phyloP scores from a whole-genome alignment of 2,113 vertebrate genomes.

The Tachycineta bicolor region DNA sequence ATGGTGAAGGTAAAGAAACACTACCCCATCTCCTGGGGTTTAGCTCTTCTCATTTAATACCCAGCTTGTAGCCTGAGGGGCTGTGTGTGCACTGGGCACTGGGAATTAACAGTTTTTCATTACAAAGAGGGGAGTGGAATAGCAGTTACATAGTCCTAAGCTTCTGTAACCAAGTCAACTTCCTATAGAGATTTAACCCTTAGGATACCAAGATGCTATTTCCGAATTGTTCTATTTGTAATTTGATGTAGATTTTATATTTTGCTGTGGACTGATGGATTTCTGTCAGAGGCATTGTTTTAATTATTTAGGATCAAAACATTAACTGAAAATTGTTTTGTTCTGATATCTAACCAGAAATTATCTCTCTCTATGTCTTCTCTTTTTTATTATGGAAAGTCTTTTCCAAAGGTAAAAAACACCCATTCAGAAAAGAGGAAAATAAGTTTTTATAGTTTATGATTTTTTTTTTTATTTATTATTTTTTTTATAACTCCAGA shows the following conservation, averaged over 20 bases:
- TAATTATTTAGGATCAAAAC: not conserved
- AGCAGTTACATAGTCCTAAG: not conserved
- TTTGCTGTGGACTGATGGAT: not conserved
- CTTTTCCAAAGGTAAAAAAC: not conserved
- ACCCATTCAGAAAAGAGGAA: not conserved
- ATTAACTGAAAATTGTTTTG: slow-evolving; percentile 8
- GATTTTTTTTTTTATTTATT: not conserved
- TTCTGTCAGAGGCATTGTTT: not conserved
- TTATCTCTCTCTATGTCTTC: not conserved
- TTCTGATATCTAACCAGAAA: not conserved
- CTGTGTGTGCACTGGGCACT: not conserved
- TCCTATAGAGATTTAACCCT: not conserved
- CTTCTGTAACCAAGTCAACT: not conserved
- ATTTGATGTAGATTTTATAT: not conserved
- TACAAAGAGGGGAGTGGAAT: not conserved
- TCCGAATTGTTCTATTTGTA: not conserved
- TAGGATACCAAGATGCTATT: not conserved
- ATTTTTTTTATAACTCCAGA: not conserved
- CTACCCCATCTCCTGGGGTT: not conserved
- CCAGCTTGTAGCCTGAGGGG: not conserved
- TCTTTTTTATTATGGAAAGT: not conserved
- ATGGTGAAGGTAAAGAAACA: not conserved
- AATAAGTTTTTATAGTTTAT: not conserved
- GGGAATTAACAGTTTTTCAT: not conserved
- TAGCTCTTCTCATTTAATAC: not conserved